These are phyloP conservation scores for Peromyscus attwateri DNA, from an alignment of 2,797 vertebrate species.

Conservation along the genomic window DNA sequence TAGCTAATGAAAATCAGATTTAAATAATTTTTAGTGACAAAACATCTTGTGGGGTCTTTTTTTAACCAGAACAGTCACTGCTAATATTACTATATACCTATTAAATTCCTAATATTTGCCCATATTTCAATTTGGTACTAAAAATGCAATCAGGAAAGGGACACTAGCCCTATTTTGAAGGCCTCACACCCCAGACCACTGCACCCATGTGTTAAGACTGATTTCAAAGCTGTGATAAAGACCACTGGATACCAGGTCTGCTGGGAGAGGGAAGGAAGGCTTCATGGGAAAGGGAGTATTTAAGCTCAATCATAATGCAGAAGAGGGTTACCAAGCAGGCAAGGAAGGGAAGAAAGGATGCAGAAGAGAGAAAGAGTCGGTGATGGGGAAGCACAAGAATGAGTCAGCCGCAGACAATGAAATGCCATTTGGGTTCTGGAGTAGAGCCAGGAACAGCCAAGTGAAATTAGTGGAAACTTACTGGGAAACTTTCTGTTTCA, in stretches of 20 bases:
- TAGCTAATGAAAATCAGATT: constrained; percentile 20
- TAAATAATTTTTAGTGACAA: constrained; percentile 13
- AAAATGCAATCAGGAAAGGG: constrained; percentile 33
- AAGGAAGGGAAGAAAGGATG: background rate
- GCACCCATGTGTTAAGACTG: background rate
- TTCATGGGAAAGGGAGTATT: background rate
- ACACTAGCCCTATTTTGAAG: background rate
- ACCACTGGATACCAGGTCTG: background rate
- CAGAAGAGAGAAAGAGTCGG: rapidly evolving
- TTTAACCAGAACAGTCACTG: background rate
- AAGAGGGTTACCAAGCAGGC: background rate
- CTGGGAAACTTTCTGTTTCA: background rate
- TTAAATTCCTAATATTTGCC: background rate
- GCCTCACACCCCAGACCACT: background rate
- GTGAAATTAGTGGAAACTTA: background rate
- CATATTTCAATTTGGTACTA: background rate
- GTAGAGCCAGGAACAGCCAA: background rate
- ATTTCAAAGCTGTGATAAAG: background rate
- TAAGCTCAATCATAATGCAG: background rate
- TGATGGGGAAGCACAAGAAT: rapidly evolving
- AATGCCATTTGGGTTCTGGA: background rate
- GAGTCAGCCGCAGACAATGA: background rate
- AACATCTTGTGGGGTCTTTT: background rate
- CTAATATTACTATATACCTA: background rate
- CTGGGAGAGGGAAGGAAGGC: background rate